Evolutionary conservation across 2,797 vertebrate genomes (phyloP).

Genomic region (Glyptemys insculpta): DNA sequence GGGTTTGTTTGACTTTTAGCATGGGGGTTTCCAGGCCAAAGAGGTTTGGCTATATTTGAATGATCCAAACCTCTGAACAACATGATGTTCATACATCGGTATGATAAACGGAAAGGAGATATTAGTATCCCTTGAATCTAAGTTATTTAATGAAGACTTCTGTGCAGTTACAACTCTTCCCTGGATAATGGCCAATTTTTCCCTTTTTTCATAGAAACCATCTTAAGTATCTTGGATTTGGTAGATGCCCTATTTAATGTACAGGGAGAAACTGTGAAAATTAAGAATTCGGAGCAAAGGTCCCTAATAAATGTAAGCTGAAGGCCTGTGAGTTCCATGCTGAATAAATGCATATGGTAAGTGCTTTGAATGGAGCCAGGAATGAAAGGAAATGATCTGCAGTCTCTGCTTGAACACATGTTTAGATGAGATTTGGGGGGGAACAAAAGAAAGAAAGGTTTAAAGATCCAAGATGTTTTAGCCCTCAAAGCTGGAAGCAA

Average conservation of each 20-base stretch:
- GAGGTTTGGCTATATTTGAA: not conserved
- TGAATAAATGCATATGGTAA: conserved; percentile 18
- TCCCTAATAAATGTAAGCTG: not conserved
- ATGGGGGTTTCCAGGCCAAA: conserved; percentile 3
- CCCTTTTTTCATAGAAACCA: not conserved
- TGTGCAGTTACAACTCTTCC: not conserved
- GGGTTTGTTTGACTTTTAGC: not conserved
- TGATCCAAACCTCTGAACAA: not conserved
- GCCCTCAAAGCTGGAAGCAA: conserved; percentile 49
- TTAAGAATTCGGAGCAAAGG: conserved; percentile 24
- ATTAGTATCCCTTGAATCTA: not conserved
- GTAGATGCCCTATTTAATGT: not conserved
- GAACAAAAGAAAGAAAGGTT: not conserved
- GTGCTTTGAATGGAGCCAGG: conserved; percentile 16
- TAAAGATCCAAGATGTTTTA: conserved; percentile 52
- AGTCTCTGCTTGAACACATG: conserved; percentile 29
- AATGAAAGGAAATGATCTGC: conserved; percentile 48
- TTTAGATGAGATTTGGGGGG: conserved; percentile 45
- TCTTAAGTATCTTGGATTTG: not conserved
- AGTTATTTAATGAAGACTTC: not conserved
- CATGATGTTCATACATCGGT: not conserved
- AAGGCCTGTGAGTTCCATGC: conserved; percentile 4
- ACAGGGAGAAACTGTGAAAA: not conserved
- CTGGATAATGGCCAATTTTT: not conserved
- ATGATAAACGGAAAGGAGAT: not conserved